Conservation (phyloP, 2,113 vertebrate genomes). For the Gila orcuttii region DNA sequence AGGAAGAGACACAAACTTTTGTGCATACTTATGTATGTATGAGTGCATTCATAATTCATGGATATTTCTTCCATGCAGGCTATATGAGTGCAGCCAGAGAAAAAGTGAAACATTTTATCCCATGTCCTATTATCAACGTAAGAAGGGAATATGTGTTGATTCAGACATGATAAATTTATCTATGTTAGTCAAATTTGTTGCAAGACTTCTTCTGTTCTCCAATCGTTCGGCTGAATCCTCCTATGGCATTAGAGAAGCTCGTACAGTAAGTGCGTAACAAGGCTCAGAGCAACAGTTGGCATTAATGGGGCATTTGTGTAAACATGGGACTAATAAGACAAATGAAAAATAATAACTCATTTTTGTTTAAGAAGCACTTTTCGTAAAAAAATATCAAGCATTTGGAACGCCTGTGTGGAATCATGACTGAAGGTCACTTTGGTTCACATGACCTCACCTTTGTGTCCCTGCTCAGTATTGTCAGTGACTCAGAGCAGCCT, state of each 20-base stretch:
- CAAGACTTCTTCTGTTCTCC: conserved; percentile 51
- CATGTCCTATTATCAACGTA: conserved; percentile 60
- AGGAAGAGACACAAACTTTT: conserved; percentile 21
- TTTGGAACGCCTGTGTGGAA: neutral
- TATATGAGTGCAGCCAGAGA: conserved; percentile 53
- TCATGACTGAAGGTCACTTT: neutral
- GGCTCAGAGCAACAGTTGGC: neutral
- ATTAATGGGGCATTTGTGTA: neutral
- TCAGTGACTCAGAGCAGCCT: neutral
- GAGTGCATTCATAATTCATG: conserved; percentile 54
- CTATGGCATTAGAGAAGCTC: neutral
- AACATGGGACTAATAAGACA: neutral
- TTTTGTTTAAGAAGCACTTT: neutral
- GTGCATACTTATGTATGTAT: conserved; percentile 23
- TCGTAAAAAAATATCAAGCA: neutral
- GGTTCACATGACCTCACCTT: conserved; percentile 11
- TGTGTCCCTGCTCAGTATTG: neutral
- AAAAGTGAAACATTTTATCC: conserved; percentile 61
- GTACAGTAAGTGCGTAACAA: neutral
- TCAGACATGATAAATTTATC: conserved; percentile 54
- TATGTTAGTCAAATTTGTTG: conserved; percentile 52
- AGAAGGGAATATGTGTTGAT: conserved; percentile 54
- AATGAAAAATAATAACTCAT: neutral
- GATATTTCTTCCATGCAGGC: conserved; percentile 30
- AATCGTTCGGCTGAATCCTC: conserved; percentile 38